These are phyloP conservation scores for Perca flavescens DNA, from an alignment of 2,113 vertebrate species.

Conservation along the genomic window DNA sequence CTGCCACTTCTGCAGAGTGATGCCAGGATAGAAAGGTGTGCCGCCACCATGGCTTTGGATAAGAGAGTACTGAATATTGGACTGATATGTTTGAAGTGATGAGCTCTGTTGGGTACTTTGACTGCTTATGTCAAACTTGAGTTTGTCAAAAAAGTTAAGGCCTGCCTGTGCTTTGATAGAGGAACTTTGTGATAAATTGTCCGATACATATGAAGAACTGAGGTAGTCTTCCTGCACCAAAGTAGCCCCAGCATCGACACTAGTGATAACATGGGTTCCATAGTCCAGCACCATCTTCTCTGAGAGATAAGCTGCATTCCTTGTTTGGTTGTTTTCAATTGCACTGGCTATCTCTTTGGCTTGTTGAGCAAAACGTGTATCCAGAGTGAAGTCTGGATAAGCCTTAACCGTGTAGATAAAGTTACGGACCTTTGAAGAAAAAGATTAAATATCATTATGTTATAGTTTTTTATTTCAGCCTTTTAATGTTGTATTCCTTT, in stretches of 20 bases:
- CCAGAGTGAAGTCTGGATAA: constrained; percentile 84
- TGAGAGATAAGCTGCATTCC: constrained; percentile 85
- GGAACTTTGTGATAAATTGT: constrained; percentile 64
- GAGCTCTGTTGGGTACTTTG: constrained; percentile 26
- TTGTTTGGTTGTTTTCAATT: constrained; percentile 92
- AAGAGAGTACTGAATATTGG: constrained; percentile 88
- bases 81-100: constrained; percentile 82
- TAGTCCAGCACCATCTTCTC: constrained; percentile 91
- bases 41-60: constrained; percentile 87
- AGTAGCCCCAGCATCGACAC: constrained; percentile 83
- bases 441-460: background rate
- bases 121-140: constrained; percentile 73
- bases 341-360: constrained; percentile 86
- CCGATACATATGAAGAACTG: constrained; percentile 82
- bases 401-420: constrained; percentile 89
- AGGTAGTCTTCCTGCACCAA: constrained; percentile 92
- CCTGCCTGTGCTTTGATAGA: constrained; percentile 80
- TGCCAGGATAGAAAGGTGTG: constrained; percentile 90
- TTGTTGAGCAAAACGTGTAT: constrained; percentile 84
- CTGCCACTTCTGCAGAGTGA: constrained; percentile 93
- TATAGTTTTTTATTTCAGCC: background rate
- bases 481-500: background rate
- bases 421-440: constrained; percentile 86
- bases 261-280: constrained; percentile 90
- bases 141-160: constrained; percentile 81